Evolutionary conservation across 2,797 vertebrate species (phyloP), one percentile per base, ranked within the genome.

Genomic region (Heteromormyrus szaboi): DNA sequence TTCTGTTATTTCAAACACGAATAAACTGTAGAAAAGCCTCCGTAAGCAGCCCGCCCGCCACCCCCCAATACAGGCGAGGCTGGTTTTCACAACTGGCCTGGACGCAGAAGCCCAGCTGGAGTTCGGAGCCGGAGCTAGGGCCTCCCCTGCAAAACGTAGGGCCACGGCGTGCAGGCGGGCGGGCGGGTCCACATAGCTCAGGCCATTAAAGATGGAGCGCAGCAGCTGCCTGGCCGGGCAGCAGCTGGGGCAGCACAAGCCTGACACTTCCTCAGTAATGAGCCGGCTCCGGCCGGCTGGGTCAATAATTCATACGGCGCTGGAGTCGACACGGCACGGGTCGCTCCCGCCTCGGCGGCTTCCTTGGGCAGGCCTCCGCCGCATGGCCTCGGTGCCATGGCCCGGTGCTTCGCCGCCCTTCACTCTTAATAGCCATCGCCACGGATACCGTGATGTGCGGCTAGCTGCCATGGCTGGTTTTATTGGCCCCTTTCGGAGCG

Each of bases 301-400:
- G 95, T 96, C 95, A 96, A 96, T 96, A 96, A 96, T 96, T 96
- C 94, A 96, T 96, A 93, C 84, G 79, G 89, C 94, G 94, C 87
- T 86, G 88, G 90, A 90, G 90, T 95, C 95, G 92, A 92, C 53
- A n/a, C 11, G 2, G 22, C 3, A n/a, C 11, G 59, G 25, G 37
- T n/a, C 9, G 12, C 29, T 59, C 50, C 85, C 29, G 29, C 85
- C 83, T 85, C 22, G 7, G n/a, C 1, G 12, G 62, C 62, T 68
- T 68, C 62, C 11, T 3, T 4, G 3, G 25, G 62, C 62, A 33
- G 62, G 25, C 62, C 62, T 11, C 25, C 25, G 25, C 9, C 11
- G 11, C 3, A 1, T 0, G 25, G 62, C 22, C 22, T 29, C 22
- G 1, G 8, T 12, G 59, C 59, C 84, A n/a, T 17, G 12, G 3